phyloP scores from a whole-genome alignment of 35 echinoderm and acorn worm genomes.

The Apostichopus californicus region DNA sequence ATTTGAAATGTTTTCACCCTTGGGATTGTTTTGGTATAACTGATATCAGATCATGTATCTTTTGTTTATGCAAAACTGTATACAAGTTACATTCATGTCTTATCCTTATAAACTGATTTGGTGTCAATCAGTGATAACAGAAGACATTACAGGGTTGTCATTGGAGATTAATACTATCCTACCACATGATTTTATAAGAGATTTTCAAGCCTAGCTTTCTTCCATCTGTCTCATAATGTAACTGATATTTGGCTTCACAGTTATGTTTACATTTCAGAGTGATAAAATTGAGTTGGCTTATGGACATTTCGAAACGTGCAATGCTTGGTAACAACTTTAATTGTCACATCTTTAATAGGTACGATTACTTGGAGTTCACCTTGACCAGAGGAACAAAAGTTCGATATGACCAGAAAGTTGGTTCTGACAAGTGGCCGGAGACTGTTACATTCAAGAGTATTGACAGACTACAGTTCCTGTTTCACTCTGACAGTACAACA shows the following conservation, averaged over 20 bases:
- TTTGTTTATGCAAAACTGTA: no score
- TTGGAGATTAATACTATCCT: background rate
- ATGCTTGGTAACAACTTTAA: background rate
- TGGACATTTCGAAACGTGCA: no score
- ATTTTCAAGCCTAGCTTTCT: background rate
- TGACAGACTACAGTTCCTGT: slow-evolving; percentile 85
- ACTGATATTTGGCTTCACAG: no score
- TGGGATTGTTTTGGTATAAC: no score
- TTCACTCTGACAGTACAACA: slow-evolving; percentile 95
- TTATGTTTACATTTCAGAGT: background rate
- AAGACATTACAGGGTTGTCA: background rate
- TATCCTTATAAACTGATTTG: no score
- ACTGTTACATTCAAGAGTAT: slow-evolving; percentile 79
- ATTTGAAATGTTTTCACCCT: no score
- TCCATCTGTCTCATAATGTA: background rate
- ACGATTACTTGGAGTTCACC: slow-evolving; percentile 96
- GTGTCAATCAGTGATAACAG: no score
- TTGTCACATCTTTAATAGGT: slow-evolving; percentile 42
- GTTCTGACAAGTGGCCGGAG: slow-evolving; percentile 88
- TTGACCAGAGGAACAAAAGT: slow-evolving; percentile 80
- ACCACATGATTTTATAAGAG: background rate
- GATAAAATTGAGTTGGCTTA: background rate
- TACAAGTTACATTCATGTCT: no score
- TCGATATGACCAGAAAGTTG: slow-evolving; percentile 91
- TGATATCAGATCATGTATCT: no score